Evolutionary conservation across 2,888 invertebrate species (phyloP).

Genomic region (Lycophotia porphyrea): DNA sequence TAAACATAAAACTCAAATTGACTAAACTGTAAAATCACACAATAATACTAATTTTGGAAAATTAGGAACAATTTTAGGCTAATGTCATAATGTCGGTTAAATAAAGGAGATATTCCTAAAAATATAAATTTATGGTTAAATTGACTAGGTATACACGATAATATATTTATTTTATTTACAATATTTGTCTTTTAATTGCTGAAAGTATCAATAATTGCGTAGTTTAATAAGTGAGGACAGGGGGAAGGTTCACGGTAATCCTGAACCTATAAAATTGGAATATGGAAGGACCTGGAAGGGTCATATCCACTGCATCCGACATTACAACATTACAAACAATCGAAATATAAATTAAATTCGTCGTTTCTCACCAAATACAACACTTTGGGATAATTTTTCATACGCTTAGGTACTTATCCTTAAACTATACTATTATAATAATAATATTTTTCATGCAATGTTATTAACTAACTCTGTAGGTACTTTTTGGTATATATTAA

Average conservation of each 20-base stretch:
- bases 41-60: constrained; percentile 57
- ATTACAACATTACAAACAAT: constrained; percentile 58
- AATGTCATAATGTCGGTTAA: constrained; percentile 58
- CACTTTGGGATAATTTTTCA: constrained; percentile 60
- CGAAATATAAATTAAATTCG: constrained; percentile 64
- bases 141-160: constrained; percentile 37
- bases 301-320: constrained; percentile 39
- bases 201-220: constrained; percentile 50
- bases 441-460: constrained; percentile 80
- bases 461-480: constrained; percentile 81
- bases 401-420: constrained; percentile 62
- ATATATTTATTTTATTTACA: constrained; percentile 51
- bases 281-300: neutral
- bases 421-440: constrained; percentile 66
- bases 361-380: constrained; percentile 63
- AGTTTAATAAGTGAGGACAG: constrained; percentile 50
- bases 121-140: constrained; percentile 2
- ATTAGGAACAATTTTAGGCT: constrained; percentile 60
- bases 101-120: constrained; percentile 12
- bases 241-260: constrained; percentile 9
- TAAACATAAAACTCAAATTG: constrained; percentile 45
- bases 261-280: constrained; percentile 1
- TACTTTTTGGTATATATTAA: constrained; percentile 84
- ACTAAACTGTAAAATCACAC: constrained; percentile 54
- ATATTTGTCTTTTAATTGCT: constrained; percentile 38